phyloP scores from a whole-genome alignment of 2,797 vertebrate species.

The Euthynnus affinis region DNA sequence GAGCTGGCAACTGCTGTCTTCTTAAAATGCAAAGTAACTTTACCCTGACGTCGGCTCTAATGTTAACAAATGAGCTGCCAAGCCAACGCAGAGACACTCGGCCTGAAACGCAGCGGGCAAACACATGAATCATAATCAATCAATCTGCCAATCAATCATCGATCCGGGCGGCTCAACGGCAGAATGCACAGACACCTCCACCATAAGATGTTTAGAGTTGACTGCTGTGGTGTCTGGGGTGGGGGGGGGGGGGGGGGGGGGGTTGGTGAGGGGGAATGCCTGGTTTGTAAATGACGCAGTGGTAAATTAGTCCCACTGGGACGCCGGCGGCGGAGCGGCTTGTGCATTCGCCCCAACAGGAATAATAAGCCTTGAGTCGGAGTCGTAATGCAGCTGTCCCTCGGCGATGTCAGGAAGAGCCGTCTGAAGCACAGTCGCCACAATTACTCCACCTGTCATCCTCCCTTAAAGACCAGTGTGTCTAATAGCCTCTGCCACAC shows the following conservation, averaged over 20 bases:
- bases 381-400: conserved; percentile 49
- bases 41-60: conserved; percentile 47
- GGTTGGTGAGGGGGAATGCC: background rate
- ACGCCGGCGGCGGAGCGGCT: conserved; percentile 39
- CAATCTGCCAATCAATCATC: conserved; percentile 72
- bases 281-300: conserved; percentile 58
- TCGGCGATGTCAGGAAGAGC: conserved; percentile 8
- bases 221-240: background rate
- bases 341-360: conserved; percentile 59
- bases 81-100: conserved; percentile 35
- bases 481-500: conserved; percentile 27
- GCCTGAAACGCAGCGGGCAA: conserved; percentile 50
- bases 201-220: conserved; percentile 37
- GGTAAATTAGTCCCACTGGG: conserved; percentile 75
- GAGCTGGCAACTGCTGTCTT: conserved; percentile 34
- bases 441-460: conserved; percentile 59
- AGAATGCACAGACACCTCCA: conserved; percentile 23
- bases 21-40: conserved; percentile 58
- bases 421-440: conserved; percentile 26
- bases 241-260: too few relatives aligned
- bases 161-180: conserved; percentile 20
- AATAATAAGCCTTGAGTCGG: conserved; percentile 58
- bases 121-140: conserved; percentile 77
- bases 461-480: conserved; percentile 20
- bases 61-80: conserved; percentile 78